These are phyloP conservation scores for Andricus quercusramuli DNA, from an alignment of 2,888 invertebrate genomes.

Conservation along the genomic window DNA sequence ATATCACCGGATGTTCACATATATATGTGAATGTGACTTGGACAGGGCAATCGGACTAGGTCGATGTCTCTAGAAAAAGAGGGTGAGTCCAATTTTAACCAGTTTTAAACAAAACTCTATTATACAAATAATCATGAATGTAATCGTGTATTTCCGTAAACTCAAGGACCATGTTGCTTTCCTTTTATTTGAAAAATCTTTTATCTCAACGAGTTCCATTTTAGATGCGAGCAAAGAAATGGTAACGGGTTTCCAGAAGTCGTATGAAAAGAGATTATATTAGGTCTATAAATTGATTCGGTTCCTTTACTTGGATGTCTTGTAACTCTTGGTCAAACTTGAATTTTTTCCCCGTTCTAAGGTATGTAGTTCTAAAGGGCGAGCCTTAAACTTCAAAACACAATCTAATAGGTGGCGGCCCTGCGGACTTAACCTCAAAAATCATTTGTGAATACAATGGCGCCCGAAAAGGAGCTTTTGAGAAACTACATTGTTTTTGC, in stretches of 20 bases:
- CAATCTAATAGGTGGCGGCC: no score
- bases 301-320: no score
- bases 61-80: neutral
- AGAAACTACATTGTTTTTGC: no score
- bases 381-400: no score
- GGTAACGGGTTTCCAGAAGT: neutral
- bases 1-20: constrained; percentile 44
- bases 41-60: neutral
- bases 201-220: constrained; percentile 5
- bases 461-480: no score
- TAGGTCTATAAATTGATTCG: no score
- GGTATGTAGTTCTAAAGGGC: no score
- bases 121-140: neutral
- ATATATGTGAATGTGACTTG: neutral
- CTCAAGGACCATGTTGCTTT: neutral
- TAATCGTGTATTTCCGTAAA: neutral
- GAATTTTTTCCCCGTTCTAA: no score
- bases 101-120: neutral
- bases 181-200: neutral
- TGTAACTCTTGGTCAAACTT: no score
- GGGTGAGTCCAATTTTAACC: constrained; percentile 1
- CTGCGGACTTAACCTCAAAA: no score
- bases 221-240: neutral
- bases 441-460: no score
- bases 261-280: no score